phyloP scores from a whole-genome alignment of 2,797 vertebrate species.

The Mallotus villosus region DNA sequence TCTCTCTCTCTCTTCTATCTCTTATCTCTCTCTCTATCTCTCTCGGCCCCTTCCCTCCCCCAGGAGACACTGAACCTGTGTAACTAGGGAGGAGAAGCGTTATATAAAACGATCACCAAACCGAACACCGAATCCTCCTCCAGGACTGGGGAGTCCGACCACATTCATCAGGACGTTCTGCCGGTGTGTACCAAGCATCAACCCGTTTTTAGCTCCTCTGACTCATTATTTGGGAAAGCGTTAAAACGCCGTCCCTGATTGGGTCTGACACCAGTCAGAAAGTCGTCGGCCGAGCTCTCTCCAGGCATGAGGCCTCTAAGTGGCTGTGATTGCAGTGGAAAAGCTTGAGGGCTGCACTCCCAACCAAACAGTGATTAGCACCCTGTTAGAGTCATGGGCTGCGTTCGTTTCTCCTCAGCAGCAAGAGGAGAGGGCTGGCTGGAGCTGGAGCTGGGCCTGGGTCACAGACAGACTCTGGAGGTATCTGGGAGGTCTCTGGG shows the following conservation, averaged over 20 bases:
- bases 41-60: too few relatives aligned
- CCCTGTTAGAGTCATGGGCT: slow-evolving; percentile 48
- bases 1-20: too few relatives aligned
- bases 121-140: neutral
- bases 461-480: slow-evolving; percentile 8
- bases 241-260: slow-evolving; percentile 44
- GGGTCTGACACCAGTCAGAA: slow-evolving; percentile 57
- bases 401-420: slow-evolving; percentile 17
- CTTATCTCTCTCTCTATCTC: too few relatives aligned
- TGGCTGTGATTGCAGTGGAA: slow-evolving; percentile 53
- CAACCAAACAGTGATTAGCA: slow-evolving; percentile 57
- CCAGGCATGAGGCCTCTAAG: slow-evolving; percentile 38
- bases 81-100: neutral
- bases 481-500: slow-evolving; percentile 12
- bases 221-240: slow-evolving; percentile 42
- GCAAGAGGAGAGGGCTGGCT: slow-evolving; percentile 13
- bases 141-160: slow-evolving; percentile 15
- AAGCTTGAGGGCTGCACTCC: slow-evolving; percentile 35
- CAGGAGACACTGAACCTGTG: neutral
- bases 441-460: slow-evolving; percentile 17
- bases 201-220: slow-evolving; percentile 39
- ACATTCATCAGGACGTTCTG: slow-evolving; percentile 21
- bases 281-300: slow-evolving; percentile 44
- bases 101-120: neutral
- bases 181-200: neutral